phyloP scores from a whole-genome alignment of 2,888 invertebrate species.

The Onchidella celtica region DNA sequence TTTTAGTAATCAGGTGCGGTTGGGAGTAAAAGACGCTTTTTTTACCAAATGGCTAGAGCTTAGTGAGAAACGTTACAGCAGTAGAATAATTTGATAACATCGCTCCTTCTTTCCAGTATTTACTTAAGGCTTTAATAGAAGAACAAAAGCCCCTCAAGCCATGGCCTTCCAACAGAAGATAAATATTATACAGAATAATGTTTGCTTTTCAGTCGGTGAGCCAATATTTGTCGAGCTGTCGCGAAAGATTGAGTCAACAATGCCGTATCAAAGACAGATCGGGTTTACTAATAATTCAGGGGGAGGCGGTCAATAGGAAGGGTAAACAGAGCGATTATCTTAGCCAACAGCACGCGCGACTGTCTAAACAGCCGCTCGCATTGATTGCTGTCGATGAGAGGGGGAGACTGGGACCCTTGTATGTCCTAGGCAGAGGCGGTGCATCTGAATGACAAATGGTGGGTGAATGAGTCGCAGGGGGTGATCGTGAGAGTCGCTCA shows the following conservation, averaged over 20 bases:
- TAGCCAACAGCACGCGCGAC: constrained; percentile 37
- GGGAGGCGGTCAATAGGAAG: constrained; percentile 41
- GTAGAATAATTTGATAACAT: background rate
- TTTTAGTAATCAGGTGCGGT: too few relatives aligned
- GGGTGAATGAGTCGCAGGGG: background rate
- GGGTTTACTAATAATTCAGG: constrained; percentile 38
- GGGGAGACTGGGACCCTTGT: background rate
- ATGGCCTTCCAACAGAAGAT: constrained; percentile 40
- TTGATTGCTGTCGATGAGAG: constrained; percentile 26
- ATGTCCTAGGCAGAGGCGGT: too few relatives aligned
- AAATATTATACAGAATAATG: constrained; percentile 56
- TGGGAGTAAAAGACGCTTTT: too few relatives aligned
- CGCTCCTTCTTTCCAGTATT: background rate
- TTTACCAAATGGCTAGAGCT: too few relatives aligned
- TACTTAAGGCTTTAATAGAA: background rate
- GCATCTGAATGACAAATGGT: too few relatives aligned
- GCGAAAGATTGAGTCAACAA: constrained; percentile 53
- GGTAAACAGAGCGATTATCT: constrained; percentile 48
- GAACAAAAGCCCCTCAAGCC: constrained; percentile 40
- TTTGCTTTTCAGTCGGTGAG: constrained; percentile 42
- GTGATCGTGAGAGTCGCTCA: background rate
- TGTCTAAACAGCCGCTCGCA: constrained; percentile 38
- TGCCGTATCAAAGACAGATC: constrained; percentile 46
- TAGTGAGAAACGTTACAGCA: background rate
- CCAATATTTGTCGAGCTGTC: constrained; percentile 55